Base-by-base conservation (phyloP, 2,888 invertebrate species). In the Pristionchus arcanus region DNA sequence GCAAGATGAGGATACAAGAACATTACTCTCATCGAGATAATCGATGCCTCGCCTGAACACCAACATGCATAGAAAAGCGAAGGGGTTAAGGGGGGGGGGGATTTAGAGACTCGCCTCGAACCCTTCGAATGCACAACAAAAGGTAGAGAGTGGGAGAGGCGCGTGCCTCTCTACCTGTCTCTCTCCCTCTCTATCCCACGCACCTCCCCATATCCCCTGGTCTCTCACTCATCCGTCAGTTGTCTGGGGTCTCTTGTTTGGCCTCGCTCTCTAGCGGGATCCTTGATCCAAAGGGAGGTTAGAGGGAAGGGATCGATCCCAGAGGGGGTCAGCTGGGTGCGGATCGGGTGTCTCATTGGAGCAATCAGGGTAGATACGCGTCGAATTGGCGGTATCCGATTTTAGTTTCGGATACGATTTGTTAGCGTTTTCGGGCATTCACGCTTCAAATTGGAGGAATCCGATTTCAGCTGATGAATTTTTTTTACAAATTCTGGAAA, bases 231-330 rank as follows among this genome's bases (percentile, higher is more conserved):
- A 42, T 42, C 42, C 37, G 74, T 74, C 31, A 31, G 25, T 15
- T 25, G 77, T n/a, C 84, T 59, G 55, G 34, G 11, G 34, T 59
- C 59, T 85, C 84, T 31, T 16, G n/a, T 25, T 49, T 31, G 4
- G 55, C 2, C 84, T 85, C 84, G 9, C 49, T 59, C 84, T 31
- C 55, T 42, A 21, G 13, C 49, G 53, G 16, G 81, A 81, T 81
- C 81, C 81, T 81, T 81, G 81, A n/a, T 77, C 37, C 68, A 11
- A n/a, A 21, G 5, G 37, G n/a, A 25, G 25, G n/a, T 7, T 25
- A 3, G n/a, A 63, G 63, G 49, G 21, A n/a, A n/a, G 77, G 37
- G 81, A 81, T 81, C 81, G 81, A 81, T 81, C 81, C 15, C 37
- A n/a, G 25, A 25, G 25, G 77, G 37, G 81, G 81, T 81, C 81